These are phyloP conservation scores for Syngnathoides biaculeatus DNA, from an alignment of 2,113 vertebrate species.

Conservation along the genomic window DNA sequence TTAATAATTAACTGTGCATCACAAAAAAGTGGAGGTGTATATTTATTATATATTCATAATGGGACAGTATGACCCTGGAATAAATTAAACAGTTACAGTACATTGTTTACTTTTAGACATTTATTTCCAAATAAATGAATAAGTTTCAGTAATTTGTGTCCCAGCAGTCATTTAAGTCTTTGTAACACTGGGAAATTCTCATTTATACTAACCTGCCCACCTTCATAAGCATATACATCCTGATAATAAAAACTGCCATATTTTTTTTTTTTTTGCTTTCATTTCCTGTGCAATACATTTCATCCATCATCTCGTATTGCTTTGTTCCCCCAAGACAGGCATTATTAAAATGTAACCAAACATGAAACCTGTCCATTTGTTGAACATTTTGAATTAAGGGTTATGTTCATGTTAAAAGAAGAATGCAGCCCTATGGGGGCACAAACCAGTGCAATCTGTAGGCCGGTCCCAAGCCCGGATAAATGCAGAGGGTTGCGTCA, in stretches of 20 bases:
- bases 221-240: conserved; percentile 20
- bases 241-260: conserved; percentile 18
- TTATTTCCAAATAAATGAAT: no score
- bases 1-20: no score
- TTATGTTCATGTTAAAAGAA: no score
- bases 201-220: not conserved
- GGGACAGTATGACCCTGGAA: no score
- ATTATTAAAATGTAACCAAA: conserved; percentile 41
- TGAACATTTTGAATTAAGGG: conserved; percentile 5
- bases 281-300: conserved; percentile 46
- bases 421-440: no score
- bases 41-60: no score
- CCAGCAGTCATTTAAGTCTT: not conserved
- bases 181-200: not conserved
- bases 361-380: conserved; percentile 32
- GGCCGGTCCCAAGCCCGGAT: no score
- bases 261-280: conserved; percentile 42
- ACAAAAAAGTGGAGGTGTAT: no score
- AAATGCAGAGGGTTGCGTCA: no score
- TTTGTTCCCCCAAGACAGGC: conserved; percentile 15
- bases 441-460: no score
- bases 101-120: no score
- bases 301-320: conserved; percentile 46
- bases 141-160: not conserved
- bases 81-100: no score